Percentiles rank a stretch among this genome's conserved stretches.
phyloP scores from a whole-genome alignment of 1,140 invertebrate genomes.

The Apis florea region DNA sequence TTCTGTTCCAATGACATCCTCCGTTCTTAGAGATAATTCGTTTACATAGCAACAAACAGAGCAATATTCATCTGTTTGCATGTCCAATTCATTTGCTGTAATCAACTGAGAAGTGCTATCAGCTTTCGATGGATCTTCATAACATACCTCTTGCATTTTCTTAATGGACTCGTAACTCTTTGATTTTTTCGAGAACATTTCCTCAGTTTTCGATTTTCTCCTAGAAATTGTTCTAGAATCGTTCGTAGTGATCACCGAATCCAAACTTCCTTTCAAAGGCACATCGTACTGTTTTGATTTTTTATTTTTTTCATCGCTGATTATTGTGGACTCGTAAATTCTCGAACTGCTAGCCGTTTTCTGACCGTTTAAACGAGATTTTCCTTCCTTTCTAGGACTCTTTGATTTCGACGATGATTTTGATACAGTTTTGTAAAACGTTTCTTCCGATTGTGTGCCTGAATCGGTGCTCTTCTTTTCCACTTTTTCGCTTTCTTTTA shows the following conservation, averaged over 20 bases:
- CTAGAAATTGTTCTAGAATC: slow-evolving; percentile 37
- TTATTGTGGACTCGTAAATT: slow-evolving; percentile 20
- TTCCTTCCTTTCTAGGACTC: slow-evolving; percentile 34
- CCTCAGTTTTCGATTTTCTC: slow-evolving; percentile 40
- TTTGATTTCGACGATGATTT: slow-evolving; percentile 23
- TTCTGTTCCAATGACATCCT: slow-evolving; percentile 59
- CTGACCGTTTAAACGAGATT: slow-evolving; percentile 8
- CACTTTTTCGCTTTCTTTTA: neutral
- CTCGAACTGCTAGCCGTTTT: slow-evolving; percentile 8
- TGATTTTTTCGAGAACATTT: slow-evolving; percentile 73
- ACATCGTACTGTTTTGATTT: slow-evolving; percentile 56
- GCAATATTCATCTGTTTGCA: slow-evolving; percentile 74
- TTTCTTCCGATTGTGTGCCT: slow-evolving; percentile 33
- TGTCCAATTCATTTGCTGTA: slow-evolving; percentile 66
- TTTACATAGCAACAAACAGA: slow-evolving; percentile 74
- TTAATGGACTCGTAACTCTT: slow-evolving; percentile 79
- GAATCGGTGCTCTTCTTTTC: slow-evolving; percentile 21
- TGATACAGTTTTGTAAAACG: slow-evolving; percentile 35
- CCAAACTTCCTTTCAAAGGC: slow-evolving; percentile 73
- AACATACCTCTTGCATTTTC: slow-evolving; percentile 55
- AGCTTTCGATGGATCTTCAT: slow-evolving; percentile 59
- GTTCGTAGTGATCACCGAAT: slow-evolving; percentile 71
- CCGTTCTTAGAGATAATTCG: slow-evolving; percentile 58
- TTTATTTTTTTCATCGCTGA: slow-evolving; percentile 38
- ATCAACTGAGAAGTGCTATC: slow-evolving; percentile 68